These are phyloP conservation scores for Cantharis nigra DNA, from an alignment of 2,888 invertebrate species.

Conservation along the genomic window DNA sequence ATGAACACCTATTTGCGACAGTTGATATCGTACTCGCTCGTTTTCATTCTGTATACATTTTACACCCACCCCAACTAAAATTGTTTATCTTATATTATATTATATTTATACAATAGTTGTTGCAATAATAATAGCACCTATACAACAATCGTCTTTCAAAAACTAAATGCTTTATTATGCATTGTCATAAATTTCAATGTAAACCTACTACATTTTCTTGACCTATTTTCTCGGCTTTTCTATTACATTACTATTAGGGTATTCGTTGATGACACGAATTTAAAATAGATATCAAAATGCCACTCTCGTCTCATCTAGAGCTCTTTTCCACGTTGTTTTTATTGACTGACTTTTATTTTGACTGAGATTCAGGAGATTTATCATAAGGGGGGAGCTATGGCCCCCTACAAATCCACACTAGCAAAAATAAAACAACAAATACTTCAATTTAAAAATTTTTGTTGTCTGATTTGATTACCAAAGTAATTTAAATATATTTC, in stretches of 20 bases:
- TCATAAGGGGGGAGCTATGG: no score
- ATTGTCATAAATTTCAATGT: neutral
- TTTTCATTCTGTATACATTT: neutral
- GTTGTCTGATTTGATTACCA: no score
- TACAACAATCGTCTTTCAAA: neutral
- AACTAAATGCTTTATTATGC: neutral
- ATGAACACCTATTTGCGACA: conserved; percentile 8
- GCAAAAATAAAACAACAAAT: no score
- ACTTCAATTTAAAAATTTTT: no score
- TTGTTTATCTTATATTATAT: neutral
- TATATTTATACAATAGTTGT: neutral
- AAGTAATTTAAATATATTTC: no score
- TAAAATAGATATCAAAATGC: no score
- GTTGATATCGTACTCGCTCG: conserved; percentile 1
- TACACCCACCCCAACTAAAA: neutral
- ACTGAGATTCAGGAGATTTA: no score
- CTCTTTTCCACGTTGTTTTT: no score
- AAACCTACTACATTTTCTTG: neutral
- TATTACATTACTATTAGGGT: neutral
- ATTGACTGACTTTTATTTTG: no score
- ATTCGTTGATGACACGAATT: neutral
- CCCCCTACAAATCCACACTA: no score
- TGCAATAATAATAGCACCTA: neutral
- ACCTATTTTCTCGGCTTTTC: neutral
- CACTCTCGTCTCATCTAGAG: no score